Evolutionary conservation across 2,888 invertebrate species (phyloP), one percentile per base, ranked within the genome.

Genomic region (Acleris cristana): DNA sequence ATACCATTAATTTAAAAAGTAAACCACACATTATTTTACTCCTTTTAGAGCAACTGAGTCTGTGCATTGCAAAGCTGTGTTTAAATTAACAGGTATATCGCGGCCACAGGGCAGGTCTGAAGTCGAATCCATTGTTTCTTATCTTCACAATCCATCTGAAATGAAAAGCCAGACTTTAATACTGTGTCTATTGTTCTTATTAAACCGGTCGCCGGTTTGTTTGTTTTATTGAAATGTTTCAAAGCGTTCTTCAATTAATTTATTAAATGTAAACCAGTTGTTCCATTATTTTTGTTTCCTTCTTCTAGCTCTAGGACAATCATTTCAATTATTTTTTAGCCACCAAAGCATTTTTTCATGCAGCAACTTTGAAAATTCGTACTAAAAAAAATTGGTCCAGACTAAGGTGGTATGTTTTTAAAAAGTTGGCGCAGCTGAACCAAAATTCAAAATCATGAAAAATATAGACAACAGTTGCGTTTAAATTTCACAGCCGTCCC

Each of bases 121-220:
- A 49, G 34, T 51, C 34, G 51, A 34, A 34, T 21, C 51, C 16
- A 60, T 60, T 60, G 59, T 60, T 51, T 60, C 59, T 51, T 34
- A 60, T 60, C 51, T 30, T 34, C 51, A 51, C 40, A 60, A 51
- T 58, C 26, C 45, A 58, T 58, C 48, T 21, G 26, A 34, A 51
- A 59, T 60, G 49, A 60, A 60, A 59, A 51, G 49, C 34, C 21
- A 21, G 19, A 60, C 26, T 51, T 34, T 19, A 44, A 60, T 49
- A 54, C n/a, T 54, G 19, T 34, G 59, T 40, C 51, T 49, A 34
- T 60, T 51, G 34, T 58, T 51, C 16, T 18, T 44, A 44, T 21
- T 34, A 60, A 51, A 34, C 34, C 34, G 18, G 18, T 48, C 21
- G 19, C 34, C 14, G 19, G 49, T n/a, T 51, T 60, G 34, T 21